Evolutionary conservation across 1,140 invertebrate genomes (phyloP).

Genomic region (Panagrolaimus sp.): DNA sequence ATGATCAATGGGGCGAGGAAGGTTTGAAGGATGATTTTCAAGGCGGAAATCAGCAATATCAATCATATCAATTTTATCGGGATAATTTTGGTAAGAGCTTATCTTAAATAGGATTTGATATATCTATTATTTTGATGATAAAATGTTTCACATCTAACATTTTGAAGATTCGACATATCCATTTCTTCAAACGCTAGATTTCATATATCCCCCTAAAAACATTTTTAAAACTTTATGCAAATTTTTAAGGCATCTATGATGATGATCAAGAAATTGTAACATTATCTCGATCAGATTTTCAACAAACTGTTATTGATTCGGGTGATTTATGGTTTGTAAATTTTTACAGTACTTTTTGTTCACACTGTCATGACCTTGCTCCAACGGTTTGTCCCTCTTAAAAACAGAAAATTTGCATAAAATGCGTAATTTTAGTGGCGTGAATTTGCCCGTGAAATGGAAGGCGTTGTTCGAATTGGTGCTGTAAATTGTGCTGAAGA

Average conservation of each 20-base stretch:
- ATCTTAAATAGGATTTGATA: slow-evolving; percentile 15
- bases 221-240: neutral
- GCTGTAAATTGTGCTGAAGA: slow-evolving; percentile 77
- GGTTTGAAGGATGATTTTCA: slow-evolving; percentile 64
- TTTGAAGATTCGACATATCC: too few species aligned
- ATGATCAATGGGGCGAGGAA: slow-evolving; percentile 74
- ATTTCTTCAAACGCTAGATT: too few species aligned
- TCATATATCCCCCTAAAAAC: neutral
- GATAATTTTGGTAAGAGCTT: slow-evolving; percentile 70
- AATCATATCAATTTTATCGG: slow-evolving; percentile 75
- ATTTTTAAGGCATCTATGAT: slow-evolving; percentile 70
- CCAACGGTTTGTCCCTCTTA: slow-evolving; percentile 60
- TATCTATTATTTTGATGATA: slow-evolving; percentile 7
- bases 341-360: slow-evolving; percentile 77
- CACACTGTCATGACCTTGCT: slow-evolving; percentile 74
- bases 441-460: slow-evolving; percentile 68
- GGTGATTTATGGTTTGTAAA: slow-evolving; percentile 74
- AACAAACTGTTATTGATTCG: slow-evolving; percentile 64
- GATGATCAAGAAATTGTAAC: slow-evolving; percentile 76
- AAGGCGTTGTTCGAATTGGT: slow-evolving; percentile 70
- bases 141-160: too few species aligned
- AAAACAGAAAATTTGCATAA: slow-evolving; percentile 48
- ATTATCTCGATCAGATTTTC: slow-evolving; percentile 70
- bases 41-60: slow-evolving; percentile 63
- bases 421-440: slow-evolving; percentile 67